These are phyloP conservation scores for Lytechinus variegatus DNA, from an alignment of 35 echinoderm and acorn worm genomes.

Conservation along the genomic window DNA sequence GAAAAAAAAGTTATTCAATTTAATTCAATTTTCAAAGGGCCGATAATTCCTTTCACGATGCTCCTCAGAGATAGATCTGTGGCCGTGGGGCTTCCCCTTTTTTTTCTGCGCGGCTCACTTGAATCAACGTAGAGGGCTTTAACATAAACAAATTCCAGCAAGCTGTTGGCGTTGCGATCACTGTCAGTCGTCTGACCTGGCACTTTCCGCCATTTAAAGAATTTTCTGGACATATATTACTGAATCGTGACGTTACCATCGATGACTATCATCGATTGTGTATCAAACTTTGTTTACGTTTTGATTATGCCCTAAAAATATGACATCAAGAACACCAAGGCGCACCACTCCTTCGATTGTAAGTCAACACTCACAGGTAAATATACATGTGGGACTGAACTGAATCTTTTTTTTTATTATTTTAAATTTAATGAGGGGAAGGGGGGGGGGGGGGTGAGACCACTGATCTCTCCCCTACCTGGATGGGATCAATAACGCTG, in stretches of 20 bases:
- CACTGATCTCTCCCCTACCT: no score
- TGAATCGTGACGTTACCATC: not conserved
- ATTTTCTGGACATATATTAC: not conserved
- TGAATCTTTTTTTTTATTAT: not conserved
- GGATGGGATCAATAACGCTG: no score
- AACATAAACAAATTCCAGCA: not conserved
- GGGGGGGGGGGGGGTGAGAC: no score
- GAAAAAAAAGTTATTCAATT: no score
- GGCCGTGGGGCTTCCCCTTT: no score
- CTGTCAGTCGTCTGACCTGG: no score
- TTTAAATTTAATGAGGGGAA: no score
- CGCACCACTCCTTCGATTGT: not conserved
- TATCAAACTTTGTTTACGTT: not conserved
- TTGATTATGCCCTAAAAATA: slow-evolving; percentile 22
- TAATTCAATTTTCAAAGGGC: no score
- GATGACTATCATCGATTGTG: not conserved
- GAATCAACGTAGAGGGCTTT: not conserved
- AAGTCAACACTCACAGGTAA: slow-evolving; percentile 4
- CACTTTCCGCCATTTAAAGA: not conserved
- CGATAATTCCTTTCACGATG: no score
- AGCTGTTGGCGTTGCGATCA: no score
- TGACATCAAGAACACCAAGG: slow-evolving; percentile 13
- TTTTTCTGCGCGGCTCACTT: no score
- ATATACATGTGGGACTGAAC: not conserved
- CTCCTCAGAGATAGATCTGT: no score